Conservation (phyloP, 2,888 invertebrate genomes). For the Apamea anceps region DNA sequence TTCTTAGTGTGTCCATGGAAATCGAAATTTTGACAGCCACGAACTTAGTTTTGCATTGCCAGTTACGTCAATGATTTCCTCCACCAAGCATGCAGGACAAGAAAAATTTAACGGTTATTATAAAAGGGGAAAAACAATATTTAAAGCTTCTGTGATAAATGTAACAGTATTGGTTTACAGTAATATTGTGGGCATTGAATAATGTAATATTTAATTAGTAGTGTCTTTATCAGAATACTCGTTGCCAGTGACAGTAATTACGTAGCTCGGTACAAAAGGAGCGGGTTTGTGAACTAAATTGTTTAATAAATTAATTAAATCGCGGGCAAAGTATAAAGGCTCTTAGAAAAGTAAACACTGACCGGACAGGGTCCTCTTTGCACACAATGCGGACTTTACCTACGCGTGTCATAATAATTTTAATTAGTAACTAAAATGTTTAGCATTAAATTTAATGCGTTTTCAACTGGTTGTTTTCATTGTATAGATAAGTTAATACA, state of each 20-base stretch:
- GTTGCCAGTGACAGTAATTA: background rate
- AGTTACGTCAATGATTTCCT: background rate
- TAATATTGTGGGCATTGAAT: background rate
- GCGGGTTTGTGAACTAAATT: background rate
- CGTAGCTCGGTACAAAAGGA: background rate
- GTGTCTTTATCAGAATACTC: background rate
- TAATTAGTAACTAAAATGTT: conserved; percentile 11
- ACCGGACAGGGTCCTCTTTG: background rate
- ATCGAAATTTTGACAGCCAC: background rate
- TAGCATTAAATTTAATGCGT: background rate
- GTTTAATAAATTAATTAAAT: background rate
- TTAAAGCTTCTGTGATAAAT: background rate
- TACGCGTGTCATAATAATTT: background rate
- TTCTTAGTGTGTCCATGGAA: background rate
- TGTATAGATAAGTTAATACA: background rate
- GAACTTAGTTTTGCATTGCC: background rate
- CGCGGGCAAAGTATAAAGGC: background rate
- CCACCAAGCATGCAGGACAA: background rate
- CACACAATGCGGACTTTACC: background rate
- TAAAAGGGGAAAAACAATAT: background rate
- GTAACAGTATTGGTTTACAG: background rate
- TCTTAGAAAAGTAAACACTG: conserved; percentile 7
- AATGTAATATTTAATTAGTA: background rate
- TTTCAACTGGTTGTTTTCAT: background rate
- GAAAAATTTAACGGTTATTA: no score